A percentile compares a stretch with the other conserved stretches of the same genome.
Evolutionary conservation across 2,113 vertebrate genomes (phyloP).

Genomic region (Campylomormyrus tamandua): DNA sequence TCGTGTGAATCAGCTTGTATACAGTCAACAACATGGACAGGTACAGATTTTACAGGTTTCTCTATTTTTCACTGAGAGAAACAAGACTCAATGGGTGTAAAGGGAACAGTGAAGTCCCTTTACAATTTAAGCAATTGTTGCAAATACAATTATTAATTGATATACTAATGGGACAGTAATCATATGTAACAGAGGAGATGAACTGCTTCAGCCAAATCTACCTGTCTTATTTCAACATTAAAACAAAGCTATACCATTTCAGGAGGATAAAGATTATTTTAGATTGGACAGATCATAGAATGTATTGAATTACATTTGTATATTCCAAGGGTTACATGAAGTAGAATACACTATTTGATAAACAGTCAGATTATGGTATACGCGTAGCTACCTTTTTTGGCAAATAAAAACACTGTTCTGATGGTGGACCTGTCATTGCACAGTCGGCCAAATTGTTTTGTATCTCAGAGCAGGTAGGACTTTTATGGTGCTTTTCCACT

Average conservation of each 20-base stretch:
- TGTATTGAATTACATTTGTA: not conserved
- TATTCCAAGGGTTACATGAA: not conserved
- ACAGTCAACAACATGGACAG: not conserved
- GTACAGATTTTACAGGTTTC: not conserved
- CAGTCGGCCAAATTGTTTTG: not conserved
- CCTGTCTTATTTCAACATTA: not conserved
- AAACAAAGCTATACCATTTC: not conserved
- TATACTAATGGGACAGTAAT: not conserved
- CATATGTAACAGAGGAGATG: not conserved
- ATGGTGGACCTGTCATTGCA: not conserved
- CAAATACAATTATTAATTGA: conserved; percentile 5
- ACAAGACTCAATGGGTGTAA: not conserved
- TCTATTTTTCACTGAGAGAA: not conserved
- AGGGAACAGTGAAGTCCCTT: not conserved
- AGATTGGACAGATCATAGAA: not conserved
- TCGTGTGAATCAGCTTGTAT: not conserved
- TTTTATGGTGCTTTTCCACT: not conserved
- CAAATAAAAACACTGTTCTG: conserved; percentile 2
- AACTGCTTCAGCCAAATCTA: not conserved
- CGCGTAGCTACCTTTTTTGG: not conserved
- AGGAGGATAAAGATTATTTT: not conserved
- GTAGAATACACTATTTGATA: not conserved
- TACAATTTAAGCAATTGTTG: not conserved
- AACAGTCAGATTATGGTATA: not conserved
- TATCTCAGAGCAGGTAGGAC: not conserved